phyloP scores from a whole-genome alignment of 2,113 vertebrate species.

The Oreocharis arfaki region DNA sequence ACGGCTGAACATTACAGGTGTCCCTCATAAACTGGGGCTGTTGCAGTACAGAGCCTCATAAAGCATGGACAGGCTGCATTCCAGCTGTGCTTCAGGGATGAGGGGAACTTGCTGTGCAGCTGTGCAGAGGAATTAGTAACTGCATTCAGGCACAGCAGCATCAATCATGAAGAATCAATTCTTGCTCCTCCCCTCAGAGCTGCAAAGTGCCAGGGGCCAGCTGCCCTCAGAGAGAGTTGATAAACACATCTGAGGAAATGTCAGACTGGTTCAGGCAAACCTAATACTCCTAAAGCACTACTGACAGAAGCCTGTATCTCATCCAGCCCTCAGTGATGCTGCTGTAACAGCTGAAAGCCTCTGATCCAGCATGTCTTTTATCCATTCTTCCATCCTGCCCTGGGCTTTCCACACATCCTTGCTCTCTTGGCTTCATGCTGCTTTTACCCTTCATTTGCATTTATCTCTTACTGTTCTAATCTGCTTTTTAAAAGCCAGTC shows the following conservation, averaged over 20 bases:
- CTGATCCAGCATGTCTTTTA: background rate
- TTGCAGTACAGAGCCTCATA: background rate
- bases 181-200: background rate
- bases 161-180: slow-evolving; percentile 12
- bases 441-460: background rate
- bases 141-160: background rate
- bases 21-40: background rate
- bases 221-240: background rate
- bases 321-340: background rate
- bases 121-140: background rate
- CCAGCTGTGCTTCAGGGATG: background rate
- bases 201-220: background rate
- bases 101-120: background rate
- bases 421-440: background rate
- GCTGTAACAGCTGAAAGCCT: background rate
- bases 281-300: background rate
- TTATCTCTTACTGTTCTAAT: slow-evolving; percentile 14
- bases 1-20: background rate
- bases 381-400: background rate
- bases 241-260: background rate
- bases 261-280: background rate
- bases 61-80: background rate
- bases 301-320: background rate
- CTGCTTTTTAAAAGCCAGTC: background rate
- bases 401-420: slow-evolving; percentile 8